phyloP scores from a whole-genome alignment of 2,797 vertebrate genomes.

The Monodelphis domestica region DNA sequence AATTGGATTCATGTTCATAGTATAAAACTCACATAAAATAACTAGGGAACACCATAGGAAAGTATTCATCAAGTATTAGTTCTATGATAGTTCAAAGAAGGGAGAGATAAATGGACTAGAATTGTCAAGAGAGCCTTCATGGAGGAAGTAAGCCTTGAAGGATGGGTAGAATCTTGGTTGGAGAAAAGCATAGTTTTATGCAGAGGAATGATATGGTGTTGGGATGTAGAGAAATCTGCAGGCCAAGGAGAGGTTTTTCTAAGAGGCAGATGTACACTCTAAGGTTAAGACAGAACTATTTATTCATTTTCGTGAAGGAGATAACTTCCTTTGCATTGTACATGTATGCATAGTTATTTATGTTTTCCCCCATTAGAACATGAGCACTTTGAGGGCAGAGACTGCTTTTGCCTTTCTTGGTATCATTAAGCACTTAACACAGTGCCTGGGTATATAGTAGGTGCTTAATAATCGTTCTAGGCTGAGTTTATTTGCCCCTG shows the following conservation, averaged over 20 bases:
- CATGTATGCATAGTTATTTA: neutral
- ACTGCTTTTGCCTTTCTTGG: neutral
- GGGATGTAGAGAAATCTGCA: neutral
- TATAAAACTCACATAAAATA: neutral
- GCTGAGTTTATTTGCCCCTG: neutral
- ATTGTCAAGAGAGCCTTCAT: neutral
- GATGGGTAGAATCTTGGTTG: neutral
- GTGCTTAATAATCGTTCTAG: neutral
- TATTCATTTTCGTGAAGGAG: neutral
- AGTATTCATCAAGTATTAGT: neutral
- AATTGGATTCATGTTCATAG: neutral
- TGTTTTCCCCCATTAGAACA: neutral
- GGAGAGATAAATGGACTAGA: neutral
- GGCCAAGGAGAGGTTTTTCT: neutral
- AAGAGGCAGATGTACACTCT: neutral
- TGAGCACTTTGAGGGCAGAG: neutral
- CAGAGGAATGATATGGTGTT: neutral
- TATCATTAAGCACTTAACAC: neutral
- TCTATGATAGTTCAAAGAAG: neutral
- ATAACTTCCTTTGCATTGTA: neutral
- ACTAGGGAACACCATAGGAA: neutral
- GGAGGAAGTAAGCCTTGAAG: neutral
- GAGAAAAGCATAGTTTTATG: neutral
- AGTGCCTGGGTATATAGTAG: too few species aligned
- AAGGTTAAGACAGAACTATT: neutral